These are phyloP conservation scores for Eupelmus urozonus DNA, from an alignment of 2,888 invertebrate genomes.

Conservation along the genomic window DNA sequence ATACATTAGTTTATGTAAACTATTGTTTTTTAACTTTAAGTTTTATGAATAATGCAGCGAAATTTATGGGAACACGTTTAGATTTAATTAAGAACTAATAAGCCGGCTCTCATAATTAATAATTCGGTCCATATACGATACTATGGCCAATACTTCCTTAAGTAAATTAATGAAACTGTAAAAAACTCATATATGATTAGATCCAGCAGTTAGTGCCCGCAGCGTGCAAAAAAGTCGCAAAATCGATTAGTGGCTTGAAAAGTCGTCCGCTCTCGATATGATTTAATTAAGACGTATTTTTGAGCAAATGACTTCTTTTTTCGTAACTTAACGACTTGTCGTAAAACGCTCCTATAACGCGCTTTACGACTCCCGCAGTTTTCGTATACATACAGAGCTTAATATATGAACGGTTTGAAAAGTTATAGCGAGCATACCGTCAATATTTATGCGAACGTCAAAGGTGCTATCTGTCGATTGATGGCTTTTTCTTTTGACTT, in stretches of 20 bases:
- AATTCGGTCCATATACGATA: background rate
- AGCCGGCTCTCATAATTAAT: background rate
- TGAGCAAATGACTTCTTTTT: background rate
- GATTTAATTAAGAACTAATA: background rate
- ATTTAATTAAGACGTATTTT: constrained; percentile 43
- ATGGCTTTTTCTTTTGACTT: constrained; percentile 33
- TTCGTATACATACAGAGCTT: constrained; percentile 5
- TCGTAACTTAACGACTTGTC: constrained; percentile 25
- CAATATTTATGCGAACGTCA: constrained; percentile 14
- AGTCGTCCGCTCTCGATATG: constrained; percentile 2
- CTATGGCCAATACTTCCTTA: background rate
- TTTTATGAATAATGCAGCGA: background rate
- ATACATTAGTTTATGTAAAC: too few species aligned
- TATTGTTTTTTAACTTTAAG: background rate
- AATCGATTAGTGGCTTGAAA: background rate
- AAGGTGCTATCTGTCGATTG: too few species aligned
- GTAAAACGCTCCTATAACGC: constrained; percentile 13
- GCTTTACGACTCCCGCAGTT: constrained; percentile 19
- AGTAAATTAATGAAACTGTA: constrained; percentile 25
- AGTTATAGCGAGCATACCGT: constrained; percentile 16
- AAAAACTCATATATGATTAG: constrained; percentile 11
- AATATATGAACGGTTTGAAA: constrained; percentile 24
- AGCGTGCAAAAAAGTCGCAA: background rate
- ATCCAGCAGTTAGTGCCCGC: background rate
- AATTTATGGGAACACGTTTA: background rate